Evolutionary conservation across 2,113 vertebrate species (phyloP).

Genomic region (Etheostoma spectabile): DNA sequence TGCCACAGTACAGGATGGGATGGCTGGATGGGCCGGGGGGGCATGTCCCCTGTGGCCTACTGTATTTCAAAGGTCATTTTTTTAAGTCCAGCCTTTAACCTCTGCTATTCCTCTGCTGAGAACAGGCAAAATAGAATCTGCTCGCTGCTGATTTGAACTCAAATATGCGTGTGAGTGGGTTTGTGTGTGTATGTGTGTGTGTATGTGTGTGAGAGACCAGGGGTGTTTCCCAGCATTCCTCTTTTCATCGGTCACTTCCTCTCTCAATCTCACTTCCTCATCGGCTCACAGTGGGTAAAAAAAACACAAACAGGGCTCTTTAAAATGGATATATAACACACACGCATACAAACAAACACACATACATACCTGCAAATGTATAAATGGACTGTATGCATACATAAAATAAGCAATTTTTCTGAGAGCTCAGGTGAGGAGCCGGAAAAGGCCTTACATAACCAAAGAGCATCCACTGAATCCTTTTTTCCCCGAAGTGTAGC

Average conservation of each 20-base stretch:
- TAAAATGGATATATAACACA: neutral
- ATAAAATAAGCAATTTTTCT: conserved; percentile 1
- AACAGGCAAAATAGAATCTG: conserved; percentile 32
- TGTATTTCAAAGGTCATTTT: conserved; percentile 64
- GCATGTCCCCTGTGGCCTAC: conserved; percentile 41
- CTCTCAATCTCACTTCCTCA: conserved; percentile 65
- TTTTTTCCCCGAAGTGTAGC: conserved; percentile 40
- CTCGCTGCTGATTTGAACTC: neutral
- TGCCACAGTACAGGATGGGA: neutral
- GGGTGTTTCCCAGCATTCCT: conserved; percentile 74
- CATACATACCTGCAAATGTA: conserved; percentile 8
- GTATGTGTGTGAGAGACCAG: neutral
- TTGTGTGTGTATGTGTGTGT: conserved; percentile 10
- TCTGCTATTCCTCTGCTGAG: conserved; percentile 50
- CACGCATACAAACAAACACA: neutral
- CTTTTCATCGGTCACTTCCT: conserved; percentile 77
- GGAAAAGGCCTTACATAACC: conserved; percentile 46
- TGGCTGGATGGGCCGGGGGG: conserved; percentile 9
- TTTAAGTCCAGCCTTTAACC: conserved; percentile 41
- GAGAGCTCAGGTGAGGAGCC: conserved; percentile 55
- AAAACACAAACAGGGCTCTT: conserved; percentile 3
- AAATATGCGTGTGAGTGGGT: conserved; percentile 11
- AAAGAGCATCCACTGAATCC: conserved; percentile 21
- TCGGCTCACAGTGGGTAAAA: conserved; percentile 6
- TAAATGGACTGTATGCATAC: conserved; percentile 17